Base-by-base conservation (phyloP, 2,797 vertebrate genomes). In the Falco columbarius region DNA sequence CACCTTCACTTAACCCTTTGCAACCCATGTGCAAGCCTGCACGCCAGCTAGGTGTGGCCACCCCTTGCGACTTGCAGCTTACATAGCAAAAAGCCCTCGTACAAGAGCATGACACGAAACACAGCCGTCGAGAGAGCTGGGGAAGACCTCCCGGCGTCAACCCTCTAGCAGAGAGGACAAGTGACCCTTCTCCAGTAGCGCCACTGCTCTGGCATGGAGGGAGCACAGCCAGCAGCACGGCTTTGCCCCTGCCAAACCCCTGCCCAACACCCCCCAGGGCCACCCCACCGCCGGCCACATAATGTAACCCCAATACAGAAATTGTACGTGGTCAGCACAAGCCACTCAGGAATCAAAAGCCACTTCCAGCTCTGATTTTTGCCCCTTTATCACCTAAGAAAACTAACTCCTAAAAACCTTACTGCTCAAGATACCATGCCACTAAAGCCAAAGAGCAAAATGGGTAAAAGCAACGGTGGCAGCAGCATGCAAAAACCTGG, bases 21-120 rank as follows among this genome's bases (percentile, higher is more conserved):
- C 47, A 73, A 7, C 17, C 66, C 21, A 13, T 0, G 12, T 42
- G 15, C 62, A 56, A 94, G 67, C 71, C 74, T 71, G 77, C 15
- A 0, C 40, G 74, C 67, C 7, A 5, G 23, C 15, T 12, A 89
- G 52, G 68, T 67, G 68, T 55, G 49, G 63, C 40, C 24, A 9
- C 11, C 17, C 63, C 7, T 38, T 52, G 74, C 7, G 10, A 86
- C 66, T 32, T 36, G 51, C 40, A 40, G 32, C 7, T 0, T 6
- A 18, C 54, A n/a, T 1, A 23, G 34, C 34, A 38, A 32, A 38
- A 82, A 58, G 24, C 13, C 30, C 38, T 62, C 7, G 1, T 4
- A 34, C 0, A 1, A 66, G 36, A 51, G 32, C 0, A 0, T 32
- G 12, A 54, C 12, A 1, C 1, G 3, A 32, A 75, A 54, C 0